Conservation (phyloP, 2,888 invertebrate genomes). For the Balanococcus diminutus region DNA sequence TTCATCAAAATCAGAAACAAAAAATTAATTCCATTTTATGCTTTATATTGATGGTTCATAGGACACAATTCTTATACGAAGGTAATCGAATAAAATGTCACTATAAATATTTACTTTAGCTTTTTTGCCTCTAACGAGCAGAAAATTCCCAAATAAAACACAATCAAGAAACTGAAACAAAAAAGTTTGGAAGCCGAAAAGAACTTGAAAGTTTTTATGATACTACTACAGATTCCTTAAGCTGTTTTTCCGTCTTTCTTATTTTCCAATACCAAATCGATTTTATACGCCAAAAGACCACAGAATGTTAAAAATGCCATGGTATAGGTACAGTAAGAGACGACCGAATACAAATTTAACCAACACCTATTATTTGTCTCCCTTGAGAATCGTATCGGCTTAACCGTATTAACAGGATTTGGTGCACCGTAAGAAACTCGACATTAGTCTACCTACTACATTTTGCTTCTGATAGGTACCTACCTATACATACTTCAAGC, state of each 20-base stretch:
- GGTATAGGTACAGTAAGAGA: not conserved
- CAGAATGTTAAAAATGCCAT: not conserved
- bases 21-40: not conserved
- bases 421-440: not conserved
- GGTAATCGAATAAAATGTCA: conserved; percentile 3
- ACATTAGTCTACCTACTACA: not conserved
- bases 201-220: conserved; percentile 11
- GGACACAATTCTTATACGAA: not conserved
- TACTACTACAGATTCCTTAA: not conserved
- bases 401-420: conserved; percentile 17
- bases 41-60: not conserved
- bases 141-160: conserved; percentile 21
- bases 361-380: not conserved
- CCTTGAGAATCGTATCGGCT: conserved; percentile 7
- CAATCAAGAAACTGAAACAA: conserved; percentile 21
- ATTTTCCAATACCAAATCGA: conserved; percentile 9
- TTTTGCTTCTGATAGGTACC: too few species aligned
- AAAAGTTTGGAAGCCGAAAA: conserved; percentile 3
- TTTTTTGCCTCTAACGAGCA: not conserved
- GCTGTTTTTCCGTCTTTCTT: not conserved
- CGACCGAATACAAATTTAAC: not conserved
- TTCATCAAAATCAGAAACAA: not conserved
- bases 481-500: not conserved
- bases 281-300: not conserved
- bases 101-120: conserved; percentile 6